phyloP scores from a whole-genome alignment of 2,888 invertebrate species.

The Leucophenga montana region DNA sequence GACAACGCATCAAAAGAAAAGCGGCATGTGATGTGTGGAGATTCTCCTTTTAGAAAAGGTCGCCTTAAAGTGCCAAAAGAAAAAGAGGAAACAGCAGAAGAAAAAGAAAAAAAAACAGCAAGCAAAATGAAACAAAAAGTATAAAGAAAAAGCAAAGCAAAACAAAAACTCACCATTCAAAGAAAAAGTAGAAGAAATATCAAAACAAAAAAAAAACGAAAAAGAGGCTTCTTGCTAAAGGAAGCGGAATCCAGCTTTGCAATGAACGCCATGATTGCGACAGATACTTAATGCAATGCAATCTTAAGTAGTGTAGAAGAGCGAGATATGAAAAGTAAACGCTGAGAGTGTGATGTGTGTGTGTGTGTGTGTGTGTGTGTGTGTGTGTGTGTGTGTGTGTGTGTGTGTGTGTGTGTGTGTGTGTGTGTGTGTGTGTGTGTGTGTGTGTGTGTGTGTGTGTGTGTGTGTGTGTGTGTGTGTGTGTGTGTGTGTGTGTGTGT shows the following conservation, averaged over 20 bases:
- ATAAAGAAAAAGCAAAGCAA: too few relatives aligned
- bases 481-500: too few relatives aligned
- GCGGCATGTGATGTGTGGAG: neutral
- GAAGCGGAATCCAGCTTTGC: too few relatives aligned
- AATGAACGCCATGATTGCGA: neutral
- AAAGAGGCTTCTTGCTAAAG: too few relatives aligned
- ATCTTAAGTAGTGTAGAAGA: neutral
- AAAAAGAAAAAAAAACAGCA: constrained; percentile 1
- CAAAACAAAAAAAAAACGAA: too few relatives aligned
- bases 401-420: too few relatives aligned
- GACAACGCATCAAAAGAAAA: constrained; percentile 1
- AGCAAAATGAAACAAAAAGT: neutral
- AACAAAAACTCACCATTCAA: too few relatives aligned
- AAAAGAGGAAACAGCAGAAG: neutral
- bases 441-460: too few relatives aligned
- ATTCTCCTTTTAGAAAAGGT: neutral
- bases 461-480: too few relatives aligned
- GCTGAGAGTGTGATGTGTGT: neutral
- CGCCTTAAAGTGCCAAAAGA: neutral
- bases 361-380: neutral
- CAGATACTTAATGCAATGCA: neutral
- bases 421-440: too few relatives aligned
- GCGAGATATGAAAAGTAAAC: neutral
- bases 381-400: too few relatives aligned
- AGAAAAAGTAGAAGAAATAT: too few relatives aligned